Base-by-base conservation (phyloP, 2,888 invertebrate genomes). In the Strigamia crassipes region DNA sequence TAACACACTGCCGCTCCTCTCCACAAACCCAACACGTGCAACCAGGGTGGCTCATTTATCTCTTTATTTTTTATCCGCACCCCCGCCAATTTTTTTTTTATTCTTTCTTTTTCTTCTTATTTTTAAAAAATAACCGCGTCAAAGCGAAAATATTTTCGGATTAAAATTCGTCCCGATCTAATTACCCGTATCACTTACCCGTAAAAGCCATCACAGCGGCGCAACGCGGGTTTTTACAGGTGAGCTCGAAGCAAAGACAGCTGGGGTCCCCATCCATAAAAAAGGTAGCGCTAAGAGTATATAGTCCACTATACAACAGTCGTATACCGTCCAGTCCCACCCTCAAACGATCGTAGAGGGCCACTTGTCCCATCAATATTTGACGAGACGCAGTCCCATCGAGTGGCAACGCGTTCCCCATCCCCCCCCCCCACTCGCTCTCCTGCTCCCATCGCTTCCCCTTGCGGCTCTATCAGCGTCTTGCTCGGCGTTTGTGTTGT, bases 321-420 rank as follows among this genome's bases (percentile, higher is more conserved):
- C 73, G 73, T 73, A 73, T 73, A 73, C 27, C 73, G 73, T 23
- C 73, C 73, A 73, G 31, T 31, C 73, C 15, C 56, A 18, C 18
- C 56, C 56, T 56, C 18, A 56, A 56, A 56, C 56, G 56, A 56
- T 56, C 56, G 56, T 56, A 56, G 56, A 56, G 56, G 73, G 73
- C 73, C 73, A 73, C 73, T 73, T 73, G 73, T 73, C 73, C 73
- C 73, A 73, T 73, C 73, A 73, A 73, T 73, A 73, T 73, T 73
- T 73, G 73, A 73, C 73, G 73, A 73, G 73, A 73, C 27, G 27
- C 73, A 73, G 73, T 73, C 27, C 73, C 73, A 73, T 73, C 73
- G 73, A 73, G 73, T 73, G 23, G 27, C 10, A n/a, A 56, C 56
- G 9, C 56, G n/a, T 18, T n/a, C 9, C 56, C 56, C 56, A 21